Base-by-base conservation (phyloP, 2,113 vertebrate species). In the Heptranchias perlo region DNA sequence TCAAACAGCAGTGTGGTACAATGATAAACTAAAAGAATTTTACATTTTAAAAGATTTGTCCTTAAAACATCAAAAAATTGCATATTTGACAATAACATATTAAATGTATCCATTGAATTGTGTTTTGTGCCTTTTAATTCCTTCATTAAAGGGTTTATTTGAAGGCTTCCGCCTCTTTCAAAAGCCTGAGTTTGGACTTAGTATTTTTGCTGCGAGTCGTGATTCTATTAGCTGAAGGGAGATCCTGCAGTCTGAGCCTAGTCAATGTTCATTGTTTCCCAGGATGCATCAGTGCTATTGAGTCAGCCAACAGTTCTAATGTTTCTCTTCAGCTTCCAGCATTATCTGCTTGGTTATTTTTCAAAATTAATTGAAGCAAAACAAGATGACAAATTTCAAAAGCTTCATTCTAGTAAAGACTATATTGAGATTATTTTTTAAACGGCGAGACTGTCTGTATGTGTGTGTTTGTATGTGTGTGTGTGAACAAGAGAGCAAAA, bases 301-400 rank as follows among this genome's bases (percentile, higher is more conserved):
- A 89, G 49, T 89, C 49, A 89, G 52, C 28, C 28, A 35, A 28
- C 11, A 58, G 28, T 54, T 54, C 28, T n/a, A 44, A 16, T n/a
- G 18, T 82, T 82, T n/a, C 10, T 44, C 44, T 44, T 82, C 76
- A 82, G n/a, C 76, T 82, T 82, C 44, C 86, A 89, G 35, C 52
- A 58, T 8, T 54, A 89, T 58, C 86, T 89, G 35, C 86, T 89
- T 89, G 14, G 35, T 89, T 89, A 58, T 89, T 89, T n/a, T 86
- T 25, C 49, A 54, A 89, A 89, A 89, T 89, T 52, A 87, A 54
- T 89, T 89, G 52, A 89, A 89, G 86, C 31, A 58, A 89, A 89
- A 52, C 52, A 54, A 89, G 86, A 89, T 49, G 28, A 89, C 52
- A 52, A 54, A 58, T 54, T 89, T 89, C 86, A 31, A 13, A 31